These are phyloP conservation scores for Tadarida brasiliensis DNA, from an alignment of 2,797 vertebrate genomes.

Conservation along the genomic window DNA sequence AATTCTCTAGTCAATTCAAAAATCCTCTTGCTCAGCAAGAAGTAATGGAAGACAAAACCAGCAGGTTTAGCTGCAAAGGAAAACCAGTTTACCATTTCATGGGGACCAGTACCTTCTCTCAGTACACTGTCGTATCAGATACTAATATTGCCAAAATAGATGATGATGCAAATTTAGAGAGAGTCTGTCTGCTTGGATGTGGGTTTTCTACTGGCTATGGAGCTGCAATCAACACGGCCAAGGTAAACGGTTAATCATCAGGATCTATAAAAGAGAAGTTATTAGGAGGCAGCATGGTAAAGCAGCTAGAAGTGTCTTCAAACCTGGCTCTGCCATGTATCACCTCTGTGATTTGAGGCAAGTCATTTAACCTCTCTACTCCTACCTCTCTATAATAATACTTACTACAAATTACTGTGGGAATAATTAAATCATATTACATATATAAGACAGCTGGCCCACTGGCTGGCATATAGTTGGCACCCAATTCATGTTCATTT, in stretches of 20 bases:
- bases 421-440: neutral
- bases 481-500: neutral
- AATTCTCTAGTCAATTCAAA: slow-evolving; percentile 35
- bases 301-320: slow-evolving; percentile 1
- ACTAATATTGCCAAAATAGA: slow-evolving; percentile 86
- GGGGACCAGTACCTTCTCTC: slow-evolving; percentile 89
- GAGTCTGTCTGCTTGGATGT: slow-evolving; percentile 89
- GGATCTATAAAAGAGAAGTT: neutral
- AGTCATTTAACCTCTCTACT: neutral
- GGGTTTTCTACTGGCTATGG: slow-evolving; percentile 90
- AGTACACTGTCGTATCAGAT: slow-evolving; percentile 90
- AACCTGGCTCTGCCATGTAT: neutral
- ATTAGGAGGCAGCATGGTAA: neutral
- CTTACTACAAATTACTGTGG: neutral
- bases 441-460: neutral
- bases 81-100: slow-evolving; percentile 88
- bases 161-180: slow-evolving; percentile 87
- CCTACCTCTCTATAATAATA: neutral
- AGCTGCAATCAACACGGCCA: slow-evolving; percentile 89
- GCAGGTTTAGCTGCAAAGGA: slow-evolving; percentile 89
- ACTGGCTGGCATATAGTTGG: neutral
- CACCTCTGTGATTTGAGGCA: slow-evolving; percentile 7
- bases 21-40: slow-evolving; percentile 47
- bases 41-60: slow-evolving; percentile 87
- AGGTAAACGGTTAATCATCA: slow-evolving; percentile 82